Conservation (phyloP, 2,113 vertebrate species). For the Bos indicus region DNA sequence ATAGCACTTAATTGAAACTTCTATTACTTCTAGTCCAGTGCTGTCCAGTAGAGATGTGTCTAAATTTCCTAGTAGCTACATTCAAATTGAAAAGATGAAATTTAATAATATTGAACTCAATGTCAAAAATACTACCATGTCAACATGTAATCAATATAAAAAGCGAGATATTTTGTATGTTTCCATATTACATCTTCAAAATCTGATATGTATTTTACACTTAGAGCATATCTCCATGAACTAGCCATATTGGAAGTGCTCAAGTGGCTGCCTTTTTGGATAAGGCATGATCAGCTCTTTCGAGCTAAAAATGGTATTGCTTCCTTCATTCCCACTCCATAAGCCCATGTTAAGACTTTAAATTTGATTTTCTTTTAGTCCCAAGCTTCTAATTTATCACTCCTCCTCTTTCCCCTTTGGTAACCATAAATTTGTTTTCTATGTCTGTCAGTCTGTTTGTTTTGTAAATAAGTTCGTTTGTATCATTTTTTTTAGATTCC, state of each 20-base stretch:
- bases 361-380: neutral
- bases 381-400: neutral
- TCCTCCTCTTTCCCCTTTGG: neutral
- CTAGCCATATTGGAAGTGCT: neutral
- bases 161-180: neutral
- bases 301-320: neutral
- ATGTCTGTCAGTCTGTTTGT: neutral
- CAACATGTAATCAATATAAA: neutral
- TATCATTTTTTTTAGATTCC: neutral
- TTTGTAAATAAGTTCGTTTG: neutral
- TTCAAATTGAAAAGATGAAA: neutral
- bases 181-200: conserved; percentile 14
- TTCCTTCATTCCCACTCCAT: neutral
- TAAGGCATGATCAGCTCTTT: neutral
- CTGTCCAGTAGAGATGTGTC: neutral
- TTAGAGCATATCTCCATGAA: neutral
- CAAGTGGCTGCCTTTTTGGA: neutral
- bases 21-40: neutral
- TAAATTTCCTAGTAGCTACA: neutral
- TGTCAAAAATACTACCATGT: neutral
- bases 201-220: neutral
- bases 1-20: neutral
- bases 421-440: neutral
- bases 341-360: neutral
- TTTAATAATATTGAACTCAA: neutral